Conservation (phyloP, 2,888 invertebrate species). For the Malachius bipustulatus region DNA sequence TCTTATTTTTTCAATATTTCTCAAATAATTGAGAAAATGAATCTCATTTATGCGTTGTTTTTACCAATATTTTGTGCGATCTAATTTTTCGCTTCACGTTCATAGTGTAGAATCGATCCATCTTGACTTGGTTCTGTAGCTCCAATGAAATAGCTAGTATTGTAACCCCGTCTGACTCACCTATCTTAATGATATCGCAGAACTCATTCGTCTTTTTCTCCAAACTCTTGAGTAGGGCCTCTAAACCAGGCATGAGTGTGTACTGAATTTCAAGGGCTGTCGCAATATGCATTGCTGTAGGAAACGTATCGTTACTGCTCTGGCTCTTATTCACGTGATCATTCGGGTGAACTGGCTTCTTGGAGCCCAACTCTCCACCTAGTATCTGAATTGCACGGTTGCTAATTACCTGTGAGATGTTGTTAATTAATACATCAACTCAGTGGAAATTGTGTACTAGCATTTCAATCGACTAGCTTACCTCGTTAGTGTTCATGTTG, state of each 20-base stretch:
- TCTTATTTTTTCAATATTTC: too few relatives aligned
- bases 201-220: constrained; percentile 70
- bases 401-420: constrained; percentile 30
- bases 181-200: constrained; percentile 85
- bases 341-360: constrained; percentile 94
- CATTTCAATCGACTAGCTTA: too few relatives aligned
- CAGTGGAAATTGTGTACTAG: too few relatives aligned
- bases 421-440: too few relatives aligned
- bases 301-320: constrained; percentile 98
- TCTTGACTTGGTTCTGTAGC: too few relatives aligned
- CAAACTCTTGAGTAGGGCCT: constrained; percentile 60
- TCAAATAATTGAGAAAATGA: too few relatives aligned
- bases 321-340: constrained; percentile 99
- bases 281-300: constrained; percentile 97
- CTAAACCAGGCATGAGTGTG: constrained; percentile 70
- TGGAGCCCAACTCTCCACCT: constrained; percentile 77
- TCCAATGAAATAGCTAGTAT: too few relatives aligned
- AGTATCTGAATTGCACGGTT: constrained; percentile 33
- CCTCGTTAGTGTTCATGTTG: constrained; percentile 99
- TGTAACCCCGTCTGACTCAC: too few relatives aligned
- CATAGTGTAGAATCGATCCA: too few relatives aligned
- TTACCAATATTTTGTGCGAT: too few relatives aligned
- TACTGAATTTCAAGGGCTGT: constrained; percentile 81
- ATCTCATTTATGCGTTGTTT: too few relatives aligned
- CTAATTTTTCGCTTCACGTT: too few relatives aligned